phyloP scores from a whole-genome alignment of 2,797 vertebrate genomes.

The Muscicapa comitata region DNA sequence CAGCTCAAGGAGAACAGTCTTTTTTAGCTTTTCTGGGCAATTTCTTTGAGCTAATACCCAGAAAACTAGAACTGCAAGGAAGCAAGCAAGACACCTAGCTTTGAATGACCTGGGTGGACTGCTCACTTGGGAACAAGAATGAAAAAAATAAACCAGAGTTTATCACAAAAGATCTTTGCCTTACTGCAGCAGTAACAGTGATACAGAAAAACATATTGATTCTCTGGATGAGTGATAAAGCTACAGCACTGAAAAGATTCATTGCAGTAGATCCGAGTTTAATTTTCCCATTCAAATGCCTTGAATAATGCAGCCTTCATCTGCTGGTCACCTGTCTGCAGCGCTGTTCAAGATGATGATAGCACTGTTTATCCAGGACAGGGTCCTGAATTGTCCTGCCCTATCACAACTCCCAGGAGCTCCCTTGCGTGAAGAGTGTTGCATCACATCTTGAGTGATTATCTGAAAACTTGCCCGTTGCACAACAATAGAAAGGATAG shows the following conservation, averaged over 20 bases:
- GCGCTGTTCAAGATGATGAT: slow-evolving; percentile 11
- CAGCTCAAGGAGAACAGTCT: background rate
- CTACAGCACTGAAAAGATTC: slow-evolving; percentile 12
- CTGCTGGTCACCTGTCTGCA: background rate
- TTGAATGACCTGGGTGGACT: slow-evolving; percentile 12
- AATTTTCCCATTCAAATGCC: slow-evolving; percentile 57
- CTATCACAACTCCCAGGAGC: background rate
- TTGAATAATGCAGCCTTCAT: slow-evolving; percentile 17
- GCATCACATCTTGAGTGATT: slow-evolving; percentile 25
- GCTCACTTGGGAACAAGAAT: slow-evolving; percentile 8
- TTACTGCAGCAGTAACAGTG: slow-evolving; percentile 2
- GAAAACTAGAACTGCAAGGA: slow-evolving; percentile 6
- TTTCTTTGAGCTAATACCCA: slow-evolving; percentile 20
- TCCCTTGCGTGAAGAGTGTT: background rate
- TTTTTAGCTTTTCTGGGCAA: slow-evolving; percentile 1
- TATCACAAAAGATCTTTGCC: slow-evolving; percentile 42
- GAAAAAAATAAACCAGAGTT: slow-evolving; percentile 3
- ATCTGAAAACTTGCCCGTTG: slow-evolving; percentile 52
- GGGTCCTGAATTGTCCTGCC: background rate
- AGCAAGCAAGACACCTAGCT: slow-evolving; percentile 11
- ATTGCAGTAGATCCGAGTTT: slow-evolving; percentile 29
- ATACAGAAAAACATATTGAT: slow-evolving; percentile 49
- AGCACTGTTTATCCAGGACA: background rate
- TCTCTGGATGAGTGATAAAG: slow-evolving; percentile 35
- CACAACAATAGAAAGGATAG: slow-evolving; percentile 22